A percentile compares a stretch with the other conserved stretches of the same genome.
Evolutionary conservation across 2,888 invertebrate genomes (phyloP).

Genomic region (Helobdella robusta): DNA sequence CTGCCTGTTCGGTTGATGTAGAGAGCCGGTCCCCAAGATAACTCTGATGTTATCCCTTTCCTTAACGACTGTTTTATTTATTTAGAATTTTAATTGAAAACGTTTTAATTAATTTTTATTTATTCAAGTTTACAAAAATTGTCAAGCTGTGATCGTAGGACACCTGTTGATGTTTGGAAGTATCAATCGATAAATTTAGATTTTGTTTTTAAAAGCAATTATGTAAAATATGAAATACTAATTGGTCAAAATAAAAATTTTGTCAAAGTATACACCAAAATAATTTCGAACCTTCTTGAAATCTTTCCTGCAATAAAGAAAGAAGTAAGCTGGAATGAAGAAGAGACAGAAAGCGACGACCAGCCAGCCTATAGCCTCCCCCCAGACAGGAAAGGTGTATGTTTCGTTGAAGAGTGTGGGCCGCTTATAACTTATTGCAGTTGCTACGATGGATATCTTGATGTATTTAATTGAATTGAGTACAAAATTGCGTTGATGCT

Average conservation of each 20-base stretch:
- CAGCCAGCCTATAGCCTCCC: constrained; percentile 45
- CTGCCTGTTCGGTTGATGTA: constrained; percentile 18
- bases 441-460: constrained; percentile 39
- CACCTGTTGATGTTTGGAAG: too few species aligned
- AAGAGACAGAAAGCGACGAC: constrained; percentile 45
- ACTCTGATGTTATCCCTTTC: constrained; percentile 39
- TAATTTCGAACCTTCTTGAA: too few species aligned
- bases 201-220: too few species aligned
- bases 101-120: too few species aligned
- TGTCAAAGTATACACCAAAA: too few species aligned
- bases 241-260: too few species aligned
- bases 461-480: neutral
- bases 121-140: too few species aligned
- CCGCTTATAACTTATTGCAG: constrained; percentile 41
- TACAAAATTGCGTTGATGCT: neutral
- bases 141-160: too few species aligned
- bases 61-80: constrained; percentile 42
- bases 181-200: too few species aligned
- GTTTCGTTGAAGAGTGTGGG: constrained; percentile 37
- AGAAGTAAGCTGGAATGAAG: constrained; percentile 41
- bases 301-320: too few species aligned
- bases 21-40: constrained; percentile 44
- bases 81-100: too few species aligned
- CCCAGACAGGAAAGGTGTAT: constrained; percentile 43
- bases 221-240: too few species aligned